Evolutionary conservation across 2,888 invertebrate species (phyloP).

Genomic region (Chaitophorus viminalis): DNA sequence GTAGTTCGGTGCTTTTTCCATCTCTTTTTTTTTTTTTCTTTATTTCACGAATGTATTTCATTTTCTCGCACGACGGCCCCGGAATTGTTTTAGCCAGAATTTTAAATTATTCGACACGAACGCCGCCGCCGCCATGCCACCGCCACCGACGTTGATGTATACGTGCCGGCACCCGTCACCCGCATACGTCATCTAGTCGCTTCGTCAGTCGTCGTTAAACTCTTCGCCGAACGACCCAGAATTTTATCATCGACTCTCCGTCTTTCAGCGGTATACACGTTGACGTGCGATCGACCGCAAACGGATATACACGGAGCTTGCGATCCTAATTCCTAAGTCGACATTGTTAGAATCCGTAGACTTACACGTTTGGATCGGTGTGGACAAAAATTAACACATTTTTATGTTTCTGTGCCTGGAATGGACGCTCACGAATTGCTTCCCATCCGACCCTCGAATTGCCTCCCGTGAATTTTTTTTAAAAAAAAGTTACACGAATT

Average conservation of each 20-base stretch:
- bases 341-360: neutral
- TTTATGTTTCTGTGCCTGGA: too few relatives aligned
- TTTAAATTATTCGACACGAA: conserved; percentile 26
- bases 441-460: too few relatives aligned
- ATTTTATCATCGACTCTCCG: neutral
- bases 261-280: neutral
- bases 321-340: neutral
- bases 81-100: conserved; percentile 24
- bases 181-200: neutral
- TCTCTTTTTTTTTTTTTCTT: neutral
- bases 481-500: too few relatives aligned
- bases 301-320: neutral
- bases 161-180: conserved; percentile 4
- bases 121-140: too few relatives aligned
- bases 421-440: too few relatives aligned
- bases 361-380: too few relatives aligned
- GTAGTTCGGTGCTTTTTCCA: neutral
- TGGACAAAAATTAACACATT: too few relatives aligned
- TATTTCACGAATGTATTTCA: conserved; percentile 14
- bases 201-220: neutral
- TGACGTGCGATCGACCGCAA: neutral
- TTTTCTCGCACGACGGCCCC: conserved; percentile 38
- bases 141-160: neutral
- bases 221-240: neutral
- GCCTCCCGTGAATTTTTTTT: too few relatives aligned